Evolutionary conservation across 2,113 vertebrate species (phyloP).

Genomic region (Axis porcinus): DNA sequence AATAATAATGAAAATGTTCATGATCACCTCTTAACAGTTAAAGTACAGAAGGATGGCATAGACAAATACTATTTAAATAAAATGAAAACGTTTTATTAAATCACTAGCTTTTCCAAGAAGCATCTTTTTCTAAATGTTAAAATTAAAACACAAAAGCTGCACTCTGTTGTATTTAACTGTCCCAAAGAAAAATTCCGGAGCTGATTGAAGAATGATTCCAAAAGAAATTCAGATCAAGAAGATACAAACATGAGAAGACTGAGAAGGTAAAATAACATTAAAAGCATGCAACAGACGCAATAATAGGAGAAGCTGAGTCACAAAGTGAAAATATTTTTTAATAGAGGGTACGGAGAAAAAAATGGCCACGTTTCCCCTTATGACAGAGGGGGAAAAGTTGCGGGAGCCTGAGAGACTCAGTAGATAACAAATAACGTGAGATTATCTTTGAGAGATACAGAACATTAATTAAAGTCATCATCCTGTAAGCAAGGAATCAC

Average conservation of each 20-base stretch:
- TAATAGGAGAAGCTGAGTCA: neutral
- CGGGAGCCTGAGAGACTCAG: neutral
- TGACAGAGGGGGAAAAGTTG: neutral
- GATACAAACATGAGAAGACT: neutral
- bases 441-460: neutral
- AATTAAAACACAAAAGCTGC: neutral
- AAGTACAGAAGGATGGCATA: neutral
- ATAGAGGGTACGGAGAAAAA: neutral
- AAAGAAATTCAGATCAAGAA: neutral
- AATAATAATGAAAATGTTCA: neutral
- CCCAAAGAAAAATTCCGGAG: neutral
- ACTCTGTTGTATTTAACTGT: neutral
- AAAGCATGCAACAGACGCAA: neutral
- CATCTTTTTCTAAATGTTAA: neutral
- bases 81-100: constrained; percentile 12
- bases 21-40: neutral
- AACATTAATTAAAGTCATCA: neutral
- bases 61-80: constrained; percentile 16
- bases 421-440: neutral
- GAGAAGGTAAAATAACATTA: neutral
- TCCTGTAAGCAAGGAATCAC: neutral
- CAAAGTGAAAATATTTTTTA: neutral
- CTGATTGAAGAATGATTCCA: neutral
- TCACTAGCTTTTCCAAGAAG: neutral
- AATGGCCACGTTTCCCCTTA: neutral